phyloP scores from a whole-genome alignment of 2,797 vertebrate species.

The Xyrichtys novacula region DNA sequence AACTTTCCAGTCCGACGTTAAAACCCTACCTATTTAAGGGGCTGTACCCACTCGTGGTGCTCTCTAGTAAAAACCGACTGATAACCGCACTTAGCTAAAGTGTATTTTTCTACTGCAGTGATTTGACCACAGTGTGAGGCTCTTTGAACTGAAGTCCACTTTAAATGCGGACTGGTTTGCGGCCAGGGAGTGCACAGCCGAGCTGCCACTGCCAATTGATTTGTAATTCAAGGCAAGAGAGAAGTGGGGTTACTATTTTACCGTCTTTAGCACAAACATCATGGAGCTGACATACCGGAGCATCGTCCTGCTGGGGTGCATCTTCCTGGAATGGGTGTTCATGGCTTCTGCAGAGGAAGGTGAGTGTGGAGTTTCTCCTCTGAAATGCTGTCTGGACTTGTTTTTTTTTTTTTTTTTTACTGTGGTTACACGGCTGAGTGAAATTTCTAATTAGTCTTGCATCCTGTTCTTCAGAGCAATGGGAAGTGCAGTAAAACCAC shows the following conservation, averaged over 20 bases:
- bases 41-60: background rate
- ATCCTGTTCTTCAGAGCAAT: conserved; percentile 1
- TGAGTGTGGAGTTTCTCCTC: conserved; percentile 58
- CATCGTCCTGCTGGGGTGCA: conserved; percentile 70
- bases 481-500: conserved; percentile 31
- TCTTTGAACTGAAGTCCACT: conserved; percentile 59
- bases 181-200: conserved; percentile 70
- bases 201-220: conserved; percentile 72
- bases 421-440: conserved; percentile 32
- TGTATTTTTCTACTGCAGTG: conserved; percentile 32
- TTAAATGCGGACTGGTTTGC: conserved; percentile 78
- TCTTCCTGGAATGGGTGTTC: conserved; percentile 67
- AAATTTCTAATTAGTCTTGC: conserved; percentile 35
- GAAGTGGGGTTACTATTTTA: conserved; percentile 22
- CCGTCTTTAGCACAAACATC: conserved; percentile 28
- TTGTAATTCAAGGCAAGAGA: conserved; percentile 38
- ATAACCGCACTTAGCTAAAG: conserved; percentile 7
- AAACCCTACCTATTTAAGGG: background rate
- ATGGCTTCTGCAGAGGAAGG: conserved; percentile 83
- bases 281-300: conserved; percentile 80
- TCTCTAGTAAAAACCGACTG: background rate
- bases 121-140: conserved; percentile 38
- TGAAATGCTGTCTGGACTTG: conserved; percentile 17
- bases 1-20: conserved; percentile 50
- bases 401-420: conserved; percentile 7